Base-by-base conservation (phyloP, 2,113 vertebrate species). In the Toxostoma redivivum region DNA sequence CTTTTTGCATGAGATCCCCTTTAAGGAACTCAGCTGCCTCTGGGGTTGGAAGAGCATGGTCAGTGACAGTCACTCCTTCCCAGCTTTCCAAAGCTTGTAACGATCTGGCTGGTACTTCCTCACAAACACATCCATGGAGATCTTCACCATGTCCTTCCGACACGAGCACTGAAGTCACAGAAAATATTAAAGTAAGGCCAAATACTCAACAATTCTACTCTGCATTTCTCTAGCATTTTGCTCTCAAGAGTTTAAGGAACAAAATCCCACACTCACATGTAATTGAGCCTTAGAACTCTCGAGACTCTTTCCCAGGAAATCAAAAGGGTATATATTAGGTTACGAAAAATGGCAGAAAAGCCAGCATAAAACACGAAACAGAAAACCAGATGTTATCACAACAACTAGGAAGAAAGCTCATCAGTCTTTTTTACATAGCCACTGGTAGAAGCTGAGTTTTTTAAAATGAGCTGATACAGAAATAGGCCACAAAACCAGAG, bases 41-140 rank as follows among this genome's bases (percentile, higher is more conserved):
- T 12, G 99, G 99, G 2, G 99, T 99, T 94, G 98, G 98, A 96
- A 98, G 98, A 70, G 98, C 96, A 61, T 99, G 99, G 97, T 99
- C 99, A 23, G 99, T 99, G 40, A 98, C 96, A 16, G 97, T 86
- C 37, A 97, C 97, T 99, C 99, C 87, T 99, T 99, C 48, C 99
- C 99, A 0, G 99, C 98, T 97, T 99, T 99, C 99, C 99, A 99
- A 38, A 99, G 98, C 94, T 99, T 99, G 96, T 99, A 99, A 38
- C 99, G 98, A 42, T 99, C 99, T 2, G 99, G 99, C 95, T 99
- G 99, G 95, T 99, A 99, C 95, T 99, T 99, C 84, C 98, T 98
- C 81, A 99, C 99, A 91, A 99, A 99, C 70, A 99, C 98, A 15
- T 99, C 99, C 99, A 99, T 99, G 77, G 99, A 99, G 85, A 99